Conservation (phyloP, 2,113 vertebrate genomes). For the Pica pica region DNA sequence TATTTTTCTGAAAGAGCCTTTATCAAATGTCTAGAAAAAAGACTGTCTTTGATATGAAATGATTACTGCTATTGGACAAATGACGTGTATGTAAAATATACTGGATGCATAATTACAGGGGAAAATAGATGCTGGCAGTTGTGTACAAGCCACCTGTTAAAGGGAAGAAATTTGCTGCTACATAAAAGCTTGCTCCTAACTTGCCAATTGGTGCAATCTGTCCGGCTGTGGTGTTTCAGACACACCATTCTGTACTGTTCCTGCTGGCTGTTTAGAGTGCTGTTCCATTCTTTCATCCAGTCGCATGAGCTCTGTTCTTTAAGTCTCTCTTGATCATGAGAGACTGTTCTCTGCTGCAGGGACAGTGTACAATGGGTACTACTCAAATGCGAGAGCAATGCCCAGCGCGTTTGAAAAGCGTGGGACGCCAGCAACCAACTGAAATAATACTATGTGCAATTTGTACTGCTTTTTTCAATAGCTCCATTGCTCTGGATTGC, state of each 20-base stretch:
- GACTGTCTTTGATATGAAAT: not conserved
- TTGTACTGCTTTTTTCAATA: not conserved
- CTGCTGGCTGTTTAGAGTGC: not conserved
- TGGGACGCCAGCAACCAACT: not conserved
- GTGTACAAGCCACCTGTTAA: not conserved
- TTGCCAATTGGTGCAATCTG: not conserved
- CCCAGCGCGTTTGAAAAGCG: not conserved
- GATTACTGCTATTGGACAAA: not conserved
- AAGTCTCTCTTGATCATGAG: not conserved
- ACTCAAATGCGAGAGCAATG: not conserved
- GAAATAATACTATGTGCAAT: not conserved
- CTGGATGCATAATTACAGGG: not conserved
- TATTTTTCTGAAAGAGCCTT: not conserved
- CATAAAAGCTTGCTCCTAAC: not conserved
- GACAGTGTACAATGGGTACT: not conserved
- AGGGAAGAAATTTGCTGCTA: not conserved
- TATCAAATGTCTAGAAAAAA: not conserved
- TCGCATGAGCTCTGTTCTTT: not conserved
- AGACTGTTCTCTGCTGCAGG: not conserved
- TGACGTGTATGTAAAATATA: not conserved
- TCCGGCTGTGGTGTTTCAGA: not conserved
- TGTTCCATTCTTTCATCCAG: not conserved
- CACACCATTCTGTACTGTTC: not conserved
- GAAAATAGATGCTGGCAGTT: not conserved
- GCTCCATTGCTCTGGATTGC: not conserved